A percentile compares a stretch with the other conserved stretches of the same genome.
These are phyloP conservation scores for Trilocha varians DNA, from an alignment of 2,888 invertebrate genomes.

Conservation along the genomic window DNA sequence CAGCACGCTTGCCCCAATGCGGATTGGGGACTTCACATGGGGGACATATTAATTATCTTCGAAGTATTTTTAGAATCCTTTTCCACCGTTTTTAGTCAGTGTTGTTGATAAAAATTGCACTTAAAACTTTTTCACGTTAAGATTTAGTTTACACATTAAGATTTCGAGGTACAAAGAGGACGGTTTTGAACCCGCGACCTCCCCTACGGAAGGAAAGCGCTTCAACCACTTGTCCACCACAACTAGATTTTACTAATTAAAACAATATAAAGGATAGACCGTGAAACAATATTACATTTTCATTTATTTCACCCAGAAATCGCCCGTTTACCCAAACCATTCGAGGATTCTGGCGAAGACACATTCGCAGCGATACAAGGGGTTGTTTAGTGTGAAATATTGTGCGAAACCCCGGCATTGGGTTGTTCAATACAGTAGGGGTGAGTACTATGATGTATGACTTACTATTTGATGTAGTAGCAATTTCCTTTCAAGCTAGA, in stretches of 20 bases:
- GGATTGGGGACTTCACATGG: too few relatives aligned
- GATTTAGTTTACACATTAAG: not conserved
- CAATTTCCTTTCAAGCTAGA: not conserved
- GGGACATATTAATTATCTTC: too few relatives aligned
- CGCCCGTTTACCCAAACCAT: slow-evolving; percentile 11
- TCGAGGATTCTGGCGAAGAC: slow-evolving; percentile 18
- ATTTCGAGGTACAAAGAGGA: not conserved
- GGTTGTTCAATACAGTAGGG: slow-evolving; percentile 2
- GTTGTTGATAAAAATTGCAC: slow-evolving; percentile 13
- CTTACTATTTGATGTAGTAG: not conserved
- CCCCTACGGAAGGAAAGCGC: too few relatives aligned
- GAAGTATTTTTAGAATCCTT: too few relatives aligned
- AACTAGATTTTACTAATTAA: not conserved
- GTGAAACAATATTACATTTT: too few relatives aligned
- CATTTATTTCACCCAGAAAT: too few relatives aligned
- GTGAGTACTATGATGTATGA: slow-evolving; percentile 3
- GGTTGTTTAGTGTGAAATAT: slow-evolving; percentile 27
- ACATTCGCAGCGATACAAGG: slow-evolving; percentile 29
- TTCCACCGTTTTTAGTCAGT: too few relatives aligned
- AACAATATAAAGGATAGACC: not conserved
- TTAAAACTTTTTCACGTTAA: too few relatives aligned
- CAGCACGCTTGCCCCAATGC: too few relatives aligned
- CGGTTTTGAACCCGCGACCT: too few relatives aligned
- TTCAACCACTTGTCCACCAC: too few relatives aligned
- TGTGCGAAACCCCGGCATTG: slow-evolving; percentile 9